Conservation (phyloP, 1,140 invertebrate species). For the Alviniconcha marisindica region DNA sequence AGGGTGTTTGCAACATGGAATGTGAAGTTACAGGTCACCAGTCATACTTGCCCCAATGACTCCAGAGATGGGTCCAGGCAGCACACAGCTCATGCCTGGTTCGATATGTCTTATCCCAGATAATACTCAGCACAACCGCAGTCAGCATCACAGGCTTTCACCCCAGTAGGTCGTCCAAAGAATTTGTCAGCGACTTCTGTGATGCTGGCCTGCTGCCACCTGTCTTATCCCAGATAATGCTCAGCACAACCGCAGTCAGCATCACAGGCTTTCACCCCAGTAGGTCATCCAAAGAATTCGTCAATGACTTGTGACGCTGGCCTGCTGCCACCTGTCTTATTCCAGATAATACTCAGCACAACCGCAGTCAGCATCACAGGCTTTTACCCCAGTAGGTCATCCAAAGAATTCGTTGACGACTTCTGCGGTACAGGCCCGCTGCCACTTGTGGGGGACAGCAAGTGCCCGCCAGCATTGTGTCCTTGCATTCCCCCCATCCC, state of each 20-base stretch:
- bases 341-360: not conserved
- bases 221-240: not conserved
- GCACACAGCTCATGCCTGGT: not conserved
- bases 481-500: not conserved
- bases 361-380: not conserved
- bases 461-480: not conserved
- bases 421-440: not conserved
- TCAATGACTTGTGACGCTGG: not conserved
- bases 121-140: not conserved
- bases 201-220: not conserved
- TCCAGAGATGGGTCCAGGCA: not conserved
- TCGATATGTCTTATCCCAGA: not conserved
- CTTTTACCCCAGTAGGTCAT: slow-evolving; percentile 11
- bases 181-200: not conserved
- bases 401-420: not conserved
- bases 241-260: not conserved
- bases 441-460: slow-evolving; percentile 6
- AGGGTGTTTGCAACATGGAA: not conserved
- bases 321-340: not conserved
- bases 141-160: not conserved
- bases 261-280: not conserved
- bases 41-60: no score
- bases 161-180: slow-evolving; percentile 15
- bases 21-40: not conserved
- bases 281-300: slow-evolving; percentile 16